Evolutionary conservation across 2,888 invertebrate species (phyloP), one percentile per base, ranked within the genome.

Genomic region (Himalopsyche tibetana): DNA sequence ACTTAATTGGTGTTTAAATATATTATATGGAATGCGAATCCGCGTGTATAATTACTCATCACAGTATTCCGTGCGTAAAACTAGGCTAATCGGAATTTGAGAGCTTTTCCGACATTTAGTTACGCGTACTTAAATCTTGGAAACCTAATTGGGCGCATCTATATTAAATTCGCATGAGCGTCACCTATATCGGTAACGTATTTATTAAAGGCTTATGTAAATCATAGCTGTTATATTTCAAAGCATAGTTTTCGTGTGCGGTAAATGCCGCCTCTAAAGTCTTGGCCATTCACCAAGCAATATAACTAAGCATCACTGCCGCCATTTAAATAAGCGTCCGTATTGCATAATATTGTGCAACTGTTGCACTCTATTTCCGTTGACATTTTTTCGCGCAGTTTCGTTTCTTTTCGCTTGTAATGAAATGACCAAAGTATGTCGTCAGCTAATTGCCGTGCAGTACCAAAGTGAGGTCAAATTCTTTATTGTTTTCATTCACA

Each of bases 241-340:
- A 63, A 63, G 63, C 63, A 28, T 19, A 63, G 63, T 63, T 63
- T 63, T 56, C 56, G 17, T 8, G 56, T n/a, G 63, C 63, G 63
- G 19, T 19, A 63, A 63, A 63, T 63, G 19, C 63, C 63, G 63
- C 19, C 8, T 63, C 8, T 63, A 63, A 63, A 6, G 4, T 63
- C 63, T 63, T 63, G 63, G 63, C 63, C 63, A 63, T 63, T 63
- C 28, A 63, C 63, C 63, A 63, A 63, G 63, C 63, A 19, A 63
- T 63, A 63, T 63, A 63, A 63, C 63, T 63, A 19, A 19, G 63
- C 63, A 63, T 63, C 19, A 63, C 63, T 63, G 63, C 63, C 15
- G 63, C 63, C 11, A 63, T 63, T 19, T 19, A 63, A 63, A 63
- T 63, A 63, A 63, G 19, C 19, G 56, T 63, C 19, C 19, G 19